phyloP scores from a whole-genome alignment of 2,113 vertebrate genomes.

The Mugil cephalus region DNA sequence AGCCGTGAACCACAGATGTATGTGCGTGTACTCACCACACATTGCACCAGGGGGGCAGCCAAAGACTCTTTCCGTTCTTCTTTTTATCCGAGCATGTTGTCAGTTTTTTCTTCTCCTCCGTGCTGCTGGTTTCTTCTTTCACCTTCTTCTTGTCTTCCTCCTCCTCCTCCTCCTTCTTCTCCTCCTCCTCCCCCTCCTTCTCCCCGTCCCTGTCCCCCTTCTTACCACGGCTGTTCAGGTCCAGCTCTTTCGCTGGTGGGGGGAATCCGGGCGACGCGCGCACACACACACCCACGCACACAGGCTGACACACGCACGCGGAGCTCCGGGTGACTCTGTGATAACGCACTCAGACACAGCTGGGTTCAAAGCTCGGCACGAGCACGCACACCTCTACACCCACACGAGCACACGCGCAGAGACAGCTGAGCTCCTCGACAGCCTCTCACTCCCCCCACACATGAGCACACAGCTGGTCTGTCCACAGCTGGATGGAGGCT shows the following conservation, averaged over 20 bases:
- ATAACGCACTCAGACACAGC: conserved; percentile 59
- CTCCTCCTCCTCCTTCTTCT: conserved; percentile 51
- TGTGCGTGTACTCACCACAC: conserved; percentile 80
- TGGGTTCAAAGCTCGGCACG: conserved; percentile 35
- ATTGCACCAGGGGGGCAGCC: conserved; percentile 80
- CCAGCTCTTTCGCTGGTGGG: conserved; percentile 77
- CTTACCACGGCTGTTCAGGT: conserved; percentile 71
- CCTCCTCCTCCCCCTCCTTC: conserved; percentile 45
- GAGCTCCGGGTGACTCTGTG: conserved; percentile 41
- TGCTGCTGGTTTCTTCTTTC: conserved; percentile 58
- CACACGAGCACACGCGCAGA: conserved; percentile 42
- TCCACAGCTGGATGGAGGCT: conserved; percentile 44
- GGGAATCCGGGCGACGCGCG: conserved; percentile 57
- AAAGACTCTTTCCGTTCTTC: conserved; percentile 65
- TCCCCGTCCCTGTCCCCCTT: conserved; percentile 65
- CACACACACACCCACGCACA: conserved; percentile 35
- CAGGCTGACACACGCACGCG: no score
- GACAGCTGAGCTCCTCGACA: conserved; percentile 52
- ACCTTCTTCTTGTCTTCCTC: conserved; percentile 51
- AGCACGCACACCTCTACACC: conserved; percentile 22
- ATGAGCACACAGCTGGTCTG: conserved; percentile 56
- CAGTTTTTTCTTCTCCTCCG: conserved; percentile 58
- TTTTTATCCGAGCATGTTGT: conserved; percentile 74
- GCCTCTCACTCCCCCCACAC: conserved; percentile 37
- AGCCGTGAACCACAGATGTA: neutral